Percentiles rank a stretch among this genome's conserved stretches.
phyloP scores from a whole-genome alignment of 1,140 invertebrate species.

The Harlomillsia oculata region DNA sequence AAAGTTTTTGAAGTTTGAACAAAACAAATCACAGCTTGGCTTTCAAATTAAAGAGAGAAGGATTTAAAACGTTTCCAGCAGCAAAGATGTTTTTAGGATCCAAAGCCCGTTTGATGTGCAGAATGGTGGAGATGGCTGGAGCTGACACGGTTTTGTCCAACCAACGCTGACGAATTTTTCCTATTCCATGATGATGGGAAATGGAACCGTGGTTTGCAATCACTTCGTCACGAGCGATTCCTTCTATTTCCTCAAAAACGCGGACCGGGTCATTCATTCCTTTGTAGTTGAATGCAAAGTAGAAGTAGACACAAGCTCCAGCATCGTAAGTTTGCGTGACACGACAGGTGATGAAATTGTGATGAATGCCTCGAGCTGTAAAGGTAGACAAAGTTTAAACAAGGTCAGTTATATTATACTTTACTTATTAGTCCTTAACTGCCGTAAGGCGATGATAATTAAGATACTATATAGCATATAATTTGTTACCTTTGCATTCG shows the following conservation, averaged over 20 bases:
- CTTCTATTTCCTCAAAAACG: conserved; percentile 51
- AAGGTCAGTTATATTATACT: no score
- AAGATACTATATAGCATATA: neutral
- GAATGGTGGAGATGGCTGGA: conserved; percentile 60
- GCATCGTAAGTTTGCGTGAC: conserved; percentile 96
- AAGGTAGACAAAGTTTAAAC: conserved; percentile 26
- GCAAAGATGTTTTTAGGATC: conserved; percentile 94
- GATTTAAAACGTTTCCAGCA: conserved; percentile 58
- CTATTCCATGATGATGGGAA: conserved; percentile 93
- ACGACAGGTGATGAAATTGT: conserved; percentile 64
- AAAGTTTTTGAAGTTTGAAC: neutral
- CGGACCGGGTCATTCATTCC: conserved; percentile 45
- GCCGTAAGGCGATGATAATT: neutral
- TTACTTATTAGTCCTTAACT: neutral
- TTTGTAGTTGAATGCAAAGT: conserved; percentile 81
- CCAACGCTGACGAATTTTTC: conserved; percentile 81
- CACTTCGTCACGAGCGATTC: conserved; percentile 81
- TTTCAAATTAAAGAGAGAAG: neutral
- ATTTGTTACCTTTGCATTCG: conserved; percentile 55
- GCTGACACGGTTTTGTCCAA: conserved; percentile 64
- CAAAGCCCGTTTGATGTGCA: conserved; percentile 70
- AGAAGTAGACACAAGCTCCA: conserved; percentile 96
- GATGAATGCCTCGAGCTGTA: conserved; percentile 48
- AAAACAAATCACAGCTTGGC: conserved; percentile 8
- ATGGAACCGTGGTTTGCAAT: conserved; percentile 80